Conservation (phyloP, 2,888 invertebrate species). For the Epicampocera succincta region DNA sequence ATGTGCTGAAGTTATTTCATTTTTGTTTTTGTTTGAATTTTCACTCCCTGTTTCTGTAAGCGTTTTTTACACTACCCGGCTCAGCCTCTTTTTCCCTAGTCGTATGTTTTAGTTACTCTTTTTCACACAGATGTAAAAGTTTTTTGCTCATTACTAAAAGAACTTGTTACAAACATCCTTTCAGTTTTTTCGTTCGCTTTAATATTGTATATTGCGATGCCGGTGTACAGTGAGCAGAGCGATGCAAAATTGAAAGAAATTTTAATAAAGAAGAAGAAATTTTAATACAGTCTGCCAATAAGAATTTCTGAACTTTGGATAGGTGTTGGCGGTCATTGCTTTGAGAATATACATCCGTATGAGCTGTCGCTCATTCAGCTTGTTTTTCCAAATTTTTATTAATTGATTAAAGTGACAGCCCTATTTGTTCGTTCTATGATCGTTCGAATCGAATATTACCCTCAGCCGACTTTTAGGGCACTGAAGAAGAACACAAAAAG, state of each 20-base stretch:
- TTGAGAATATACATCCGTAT: no score
- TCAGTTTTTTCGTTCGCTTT: conserved; percentile 8
- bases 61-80: conserved; percentile 22
- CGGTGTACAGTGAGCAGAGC: conserved; percentile 16
- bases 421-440: no score
- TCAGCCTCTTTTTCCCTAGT: conserved; percentile 17
- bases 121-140: conserved; percentile 6
- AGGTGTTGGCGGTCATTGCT: no score
- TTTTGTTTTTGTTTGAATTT: conserved; percentile 63
- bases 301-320: no score
- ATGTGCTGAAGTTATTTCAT: conserved; percentile 21
- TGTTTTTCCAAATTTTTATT: no score
- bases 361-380: no score
- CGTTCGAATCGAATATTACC: no score
- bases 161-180: conserved; percentile 50
- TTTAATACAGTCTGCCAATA: no score
- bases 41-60: conserved; percentile 55
- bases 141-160: conserved; percentile 40
- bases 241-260: not conserved
- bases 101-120: conserved; percentile 25
- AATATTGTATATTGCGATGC: conserved; percentile 22
- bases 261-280: not conserved
- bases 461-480: no score
- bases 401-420: no score
- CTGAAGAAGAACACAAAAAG: no score